Evolutionary conservation across 2,888 invertebrate species (phyloP).

Genomic region (Chrysodeixis includens): DNA sequence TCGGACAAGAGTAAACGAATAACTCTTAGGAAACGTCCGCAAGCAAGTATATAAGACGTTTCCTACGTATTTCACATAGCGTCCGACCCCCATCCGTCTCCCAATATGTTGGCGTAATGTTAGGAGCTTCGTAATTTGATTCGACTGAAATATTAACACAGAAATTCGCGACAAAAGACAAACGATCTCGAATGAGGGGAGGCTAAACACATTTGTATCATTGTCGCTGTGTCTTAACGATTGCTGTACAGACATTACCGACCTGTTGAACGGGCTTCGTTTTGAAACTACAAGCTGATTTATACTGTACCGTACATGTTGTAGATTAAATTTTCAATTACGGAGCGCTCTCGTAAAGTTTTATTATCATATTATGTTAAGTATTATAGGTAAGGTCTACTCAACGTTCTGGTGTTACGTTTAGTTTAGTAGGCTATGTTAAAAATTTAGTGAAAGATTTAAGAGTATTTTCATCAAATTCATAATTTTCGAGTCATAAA

Average conservation of each 20-base stretch:
- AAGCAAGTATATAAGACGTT: constrained; percentile 72
- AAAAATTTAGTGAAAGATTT: neutral
- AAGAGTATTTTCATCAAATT: neutral
- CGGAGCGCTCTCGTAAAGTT: constrained; percentile 18
- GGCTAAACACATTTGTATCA: constrained; percentile 62
- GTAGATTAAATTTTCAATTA: constrained; percentile 44
- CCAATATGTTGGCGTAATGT: constrained; percentile 76
- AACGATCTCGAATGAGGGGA: constrained; percentile 64
- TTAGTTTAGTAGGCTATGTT: neutral
- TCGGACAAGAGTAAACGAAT: constrained; percentile 77
- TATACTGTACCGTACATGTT: constrained; percentile 13
- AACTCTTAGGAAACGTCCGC: constrained; percentile 77
- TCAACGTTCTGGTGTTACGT: constrained; percentile 8
- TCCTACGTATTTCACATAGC: constrained; percentile 75
- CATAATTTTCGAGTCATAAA: neutral
- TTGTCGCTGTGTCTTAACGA: constrained; percentile 59
- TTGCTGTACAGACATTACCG: constrained; percentile 21
- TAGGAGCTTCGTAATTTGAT: constrained; percentile 85
- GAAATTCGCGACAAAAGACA: constrained; percentile 75
- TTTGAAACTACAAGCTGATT: constrained; percentile 24
- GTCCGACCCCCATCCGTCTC: constrained; percentile 72
- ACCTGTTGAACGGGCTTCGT: constrained; percentile 56
- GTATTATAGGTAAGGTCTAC: constrained; percentile 6
- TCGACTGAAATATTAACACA: constrained; percentile 84
- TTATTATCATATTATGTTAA: constrained; percentile 16